Conservation (phyloP, 2,797 vertebrate species). For the Enteromius afrohamiltoni region DNA sequence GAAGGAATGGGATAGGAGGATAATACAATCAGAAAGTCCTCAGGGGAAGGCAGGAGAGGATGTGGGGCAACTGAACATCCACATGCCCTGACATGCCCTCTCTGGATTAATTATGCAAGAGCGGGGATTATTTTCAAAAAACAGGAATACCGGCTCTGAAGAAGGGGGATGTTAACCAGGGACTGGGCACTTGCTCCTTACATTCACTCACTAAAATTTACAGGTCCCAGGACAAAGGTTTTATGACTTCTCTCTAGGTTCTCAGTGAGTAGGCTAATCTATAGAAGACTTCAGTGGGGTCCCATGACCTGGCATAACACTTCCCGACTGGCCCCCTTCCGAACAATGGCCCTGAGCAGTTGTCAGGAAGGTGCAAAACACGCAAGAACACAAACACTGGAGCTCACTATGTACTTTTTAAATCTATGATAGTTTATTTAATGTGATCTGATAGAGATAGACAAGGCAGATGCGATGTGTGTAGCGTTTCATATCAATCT, state of each 20-base stretch:
- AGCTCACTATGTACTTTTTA: background rate
- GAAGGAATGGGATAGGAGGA: slow-evolving; percentile 38
- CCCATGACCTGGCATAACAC: background rate
- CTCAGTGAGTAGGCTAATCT: background rate
- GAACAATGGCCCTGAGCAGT: background rate
- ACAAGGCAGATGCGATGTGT: background rate
- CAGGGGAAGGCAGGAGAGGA: slow-evolving; percentile 47
- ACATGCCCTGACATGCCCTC: slow-evolving; percentile 59
- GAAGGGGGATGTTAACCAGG: slow-evolving; percentile 18
- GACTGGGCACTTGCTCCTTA: slow-evolving; percentile 1
- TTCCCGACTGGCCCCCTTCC: background rate
- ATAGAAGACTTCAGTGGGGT: background rate
- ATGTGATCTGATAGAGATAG: background rate
- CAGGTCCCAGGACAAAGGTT: background rate
- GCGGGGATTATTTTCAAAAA: slow-evolving; percentile 52
- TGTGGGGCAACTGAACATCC: slow-evolving; percentile 48
- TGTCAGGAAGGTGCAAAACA: slow-evolving; percentile 26
- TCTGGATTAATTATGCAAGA: slow-evolving; percentile 60
- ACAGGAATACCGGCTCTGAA: slow-evolving; percentile 40
- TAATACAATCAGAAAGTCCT: slow-evolving; percentile 54
- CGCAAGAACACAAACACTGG: slow-evolving; percentile 56
- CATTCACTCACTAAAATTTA: slow-evolving; percentile 3
- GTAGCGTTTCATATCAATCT: background rate
- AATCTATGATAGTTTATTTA: background rate
- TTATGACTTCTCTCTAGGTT: background rate